These are phyloP conservation scores for Sussaba pulchella DNA, from an alignment of 2,888 invertebrate species.

Conservation along the genomic window DNA sequence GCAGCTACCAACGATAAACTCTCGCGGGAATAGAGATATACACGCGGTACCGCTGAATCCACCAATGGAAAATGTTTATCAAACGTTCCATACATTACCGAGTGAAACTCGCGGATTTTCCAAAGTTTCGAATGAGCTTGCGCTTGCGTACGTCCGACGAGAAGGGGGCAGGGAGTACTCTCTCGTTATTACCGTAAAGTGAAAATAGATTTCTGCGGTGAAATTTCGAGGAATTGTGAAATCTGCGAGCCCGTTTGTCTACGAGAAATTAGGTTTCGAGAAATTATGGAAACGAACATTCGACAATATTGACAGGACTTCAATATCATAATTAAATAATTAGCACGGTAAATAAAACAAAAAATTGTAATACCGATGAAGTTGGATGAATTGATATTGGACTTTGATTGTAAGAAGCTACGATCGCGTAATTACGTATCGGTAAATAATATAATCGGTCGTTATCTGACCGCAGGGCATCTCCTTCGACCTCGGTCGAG, in stretches of 20 bases:
- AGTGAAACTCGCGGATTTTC: constrained; percentile 37
- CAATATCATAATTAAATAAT: neutral
- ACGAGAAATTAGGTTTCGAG: neutral
- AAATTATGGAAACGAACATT: constrained; percentile 3
- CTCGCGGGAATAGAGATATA: constrained; percentile 10
- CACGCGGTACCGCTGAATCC: constrained; percentile 28
- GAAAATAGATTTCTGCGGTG: neutral
- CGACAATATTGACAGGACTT: too few species aligned
- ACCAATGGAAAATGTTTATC: constrained; percentile 53
- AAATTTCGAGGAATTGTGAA: neutral
- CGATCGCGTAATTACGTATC: constrained; percentile 28
- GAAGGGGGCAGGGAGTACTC: too few species aligned
- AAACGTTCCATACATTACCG: constrained; percentile 52
- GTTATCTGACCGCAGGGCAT: neutral
- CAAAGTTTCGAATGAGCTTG: neutral
- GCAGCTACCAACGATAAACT: constrained; percentile 24
- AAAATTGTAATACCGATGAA: neutral
- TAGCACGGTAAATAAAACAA: neutral
- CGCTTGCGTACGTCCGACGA: neutral
- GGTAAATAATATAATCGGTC: constrained; percentile 44
- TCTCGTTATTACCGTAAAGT: constrained; percentile 17
- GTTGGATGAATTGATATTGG: neutral
- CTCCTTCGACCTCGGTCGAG: constrained; percentile 32
- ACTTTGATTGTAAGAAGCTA: neutral
- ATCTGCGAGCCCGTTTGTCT: neutral